Conservation (phyloP, 1,140 invertebrate genomes). For the Brachionus paranguensis region DNA sequence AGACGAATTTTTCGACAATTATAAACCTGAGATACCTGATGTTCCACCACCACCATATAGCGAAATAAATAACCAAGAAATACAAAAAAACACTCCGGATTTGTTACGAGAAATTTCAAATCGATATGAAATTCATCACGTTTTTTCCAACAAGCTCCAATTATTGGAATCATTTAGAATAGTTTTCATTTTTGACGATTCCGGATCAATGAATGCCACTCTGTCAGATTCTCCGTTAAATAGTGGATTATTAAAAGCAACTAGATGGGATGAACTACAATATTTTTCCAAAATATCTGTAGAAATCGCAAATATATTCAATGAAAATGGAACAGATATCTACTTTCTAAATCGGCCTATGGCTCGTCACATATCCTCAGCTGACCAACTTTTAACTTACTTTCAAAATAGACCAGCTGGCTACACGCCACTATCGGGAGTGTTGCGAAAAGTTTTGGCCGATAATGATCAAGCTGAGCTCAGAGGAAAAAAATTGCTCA, state of each 20-base stretch:
- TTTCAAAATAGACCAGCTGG: not conserved
- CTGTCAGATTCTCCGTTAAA: not conserved
- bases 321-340: slow-evolving; percentile 18
- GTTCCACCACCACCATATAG: not conserved
- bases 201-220: slow-evolving; percentile 9
- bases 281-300: not conserved
- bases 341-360: slow-evolving; percentile 15
- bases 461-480: not conserved
- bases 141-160: not conserved
- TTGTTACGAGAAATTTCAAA: not conserved
- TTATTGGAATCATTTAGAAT: not conserved
- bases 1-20: not conserved
- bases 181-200: slow-evolving; percentile 30
- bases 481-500: not conserved
- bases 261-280: slow-evolving; percentile 19
- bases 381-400: not conserved
- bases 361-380: not conserved
- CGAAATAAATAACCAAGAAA: not conserved
- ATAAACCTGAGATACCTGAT: not conserved
- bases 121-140: not conserved
- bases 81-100: not conserved
- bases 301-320: not conserved
- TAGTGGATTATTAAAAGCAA: not conserved
- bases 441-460: not conserved
- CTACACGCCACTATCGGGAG: not conserved